Evolutionary conservation across 1,140 invertebrate genomes (phyloP).

Genomic region (Heliconius congener): DNA sequence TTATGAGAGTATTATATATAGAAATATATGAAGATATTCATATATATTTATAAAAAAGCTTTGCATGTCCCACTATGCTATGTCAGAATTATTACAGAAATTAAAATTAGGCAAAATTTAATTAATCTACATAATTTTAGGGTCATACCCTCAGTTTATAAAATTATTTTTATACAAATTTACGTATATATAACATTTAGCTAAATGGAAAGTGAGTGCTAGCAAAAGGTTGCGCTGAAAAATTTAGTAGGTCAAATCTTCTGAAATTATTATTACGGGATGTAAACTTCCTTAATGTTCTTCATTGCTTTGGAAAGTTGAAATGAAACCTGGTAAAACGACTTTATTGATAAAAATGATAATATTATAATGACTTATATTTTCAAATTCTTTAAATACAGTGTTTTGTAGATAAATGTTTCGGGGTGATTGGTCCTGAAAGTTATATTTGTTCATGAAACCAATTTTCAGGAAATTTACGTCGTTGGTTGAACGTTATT

Average conservation of each 20-base stretch:
- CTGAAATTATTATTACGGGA: slow-evolving; percentile 18
- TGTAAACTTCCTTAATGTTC: slow-evolving; percentile 11
- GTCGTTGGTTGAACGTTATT: not conserved
- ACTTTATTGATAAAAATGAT: not conserved
- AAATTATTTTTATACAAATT: too few relatives aligned
- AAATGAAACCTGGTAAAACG: not conserved
- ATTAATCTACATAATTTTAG: too few relatives aligned
- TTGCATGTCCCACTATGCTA: not conserved
- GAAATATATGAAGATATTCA: not conserved
- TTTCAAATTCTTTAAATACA: not conserved
- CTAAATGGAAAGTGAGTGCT: slow-evolving; percentile 17
- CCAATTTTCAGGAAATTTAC: not conserved
- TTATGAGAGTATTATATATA: not conserved
- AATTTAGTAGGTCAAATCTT: slow-evolving; percentile 28
- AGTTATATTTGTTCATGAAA: not conserved
- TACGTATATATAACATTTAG: not conserved
- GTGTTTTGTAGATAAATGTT: not conserved
- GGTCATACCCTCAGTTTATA: too few relatives aligned
- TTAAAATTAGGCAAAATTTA: too few relatives aligned
- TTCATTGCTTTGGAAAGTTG: slow-evolving; percentile 13
- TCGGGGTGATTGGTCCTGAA: not conserved
- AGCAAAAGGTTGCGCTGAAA: slow-evolving; percentile 6
- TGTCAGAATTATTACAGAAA: too few relatives aligned
- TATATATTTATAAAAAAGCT: too few relatives aligned
- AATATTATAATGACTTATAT: not conserved